phyloP scores from a whole-genome alignment of 2,888 invertebrate genomes.

The Acrocyrtus sp. region DNA sequence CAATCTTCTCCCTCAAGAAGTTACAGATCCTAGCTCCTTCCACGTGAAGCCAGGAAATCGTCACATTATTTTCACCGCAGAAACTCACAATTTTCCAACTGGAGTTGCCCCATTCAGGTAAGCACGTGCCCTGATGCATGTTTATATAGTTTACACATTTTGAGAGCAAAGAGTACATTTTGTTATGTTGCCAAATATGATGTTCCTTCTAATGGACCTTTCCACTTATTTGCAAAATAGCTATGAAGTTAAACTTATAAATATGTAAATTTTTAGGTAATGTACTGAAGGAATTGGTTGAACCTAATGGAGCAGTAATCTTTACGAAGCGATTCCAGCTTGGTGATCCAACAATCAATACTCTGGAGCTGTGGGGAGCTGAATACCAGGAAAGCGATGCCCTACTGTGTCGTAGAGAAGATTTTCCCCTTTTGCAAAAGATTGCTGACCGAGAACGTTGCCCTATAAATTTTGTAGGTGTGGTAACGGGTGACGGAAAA shows the following conservation, averaged over 20 bases:
- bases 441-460: slow-evolving; percentile 91
- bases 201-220: too few species aligned
- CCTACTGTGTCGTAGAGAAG: slow-evolving; percentile 78
- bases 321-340: slow-evolving; percentile 86
- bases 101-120: slow-evolving; percentile 92
- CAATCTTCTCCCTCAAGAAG: slow-evolving; percentile 75
- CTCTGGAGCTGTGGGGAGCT: slow-evolving; percentile 96
- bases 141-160: too few species aligned
- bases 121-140: neutral
- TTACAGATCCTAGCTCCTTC: slow-evolving; percentile 75
- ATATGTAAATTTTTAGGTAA: slow-evolving; percentile 74
- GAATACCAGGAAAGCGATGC: slow-evolving; percentile 98
- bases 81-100: slow-evolving; percentile 98
- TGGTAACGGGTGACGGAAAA: slow-evolving; percentile 79
- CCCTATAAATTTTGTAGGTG: slow-evolving; percentile 91
- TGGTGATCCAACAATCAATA: slow-evolving; percentile 94
- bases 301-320: slow-evolving; percentile 93
- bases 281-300: slow-evolving; percentile 95
- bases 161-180: too few species aligned
- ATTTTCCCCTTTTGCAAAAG: slow-evolving; percentile 73
- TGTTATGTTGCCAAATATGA: too few species aligned
- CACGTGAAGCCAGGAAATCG: slow-evolving; percentile 71
- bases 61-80: slow-evolving; percentile 96
- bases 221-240: too few species aligned
- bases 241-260: too few species aligned